Percentiles rank a stretch among this genome's conserved stretches.
phyloP scores from a whole-genome alignment of 2,888 invertebrate species.

The Caenorhabditis japonica region DNA sequence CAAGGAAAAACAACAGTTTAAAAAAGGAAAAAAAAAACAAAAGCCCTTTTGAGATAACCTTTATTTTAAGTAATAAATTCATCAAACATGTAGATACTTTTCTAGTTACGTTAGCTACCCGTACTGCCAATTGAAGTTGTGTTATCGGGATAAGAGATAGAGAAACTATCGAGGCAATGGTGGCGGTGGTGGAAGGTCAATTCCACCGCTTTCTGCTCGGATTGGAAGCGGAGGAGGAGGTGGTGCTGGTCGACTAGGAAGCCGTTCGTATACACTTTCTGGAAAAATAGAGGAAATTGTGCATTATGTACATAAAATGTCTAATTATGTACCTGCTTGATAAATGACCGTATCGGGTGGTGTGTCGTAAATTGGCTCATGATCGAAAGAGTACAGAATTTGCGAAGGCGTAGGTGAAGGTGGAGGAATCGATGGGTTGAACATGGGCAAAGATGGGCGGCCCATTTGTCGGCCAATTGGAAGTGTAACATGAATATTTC shows the following conservation, averaged over 20 bases:
- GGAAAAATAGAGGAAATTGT: neutral
- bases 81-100: no score
- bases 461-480: slow-evolving; percentile 64
- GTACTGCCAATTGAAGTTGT: slow-evolving; percentile 18
- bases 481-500: slow-evolving; percentile 71
- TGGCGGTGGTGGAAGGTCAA: slow-evolving; percentile 40
- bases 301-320: neutral
- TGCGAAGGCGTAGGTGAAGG: slow-evolving; percentile 69
- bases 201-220: slow-evolving; percentile 41
- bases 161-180: slow-evolving; percentile 23
- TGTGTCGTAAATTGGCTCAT: slow-evolving; percentile 72
- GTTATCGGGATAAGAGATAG: slow-evolving; percentile 19
- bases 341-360: slow-evolving; percentile 63
- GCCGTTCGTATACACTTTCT: slow-evolving; percentile 56
- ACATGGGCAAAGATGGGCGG: slow-evolving; percentile 59
- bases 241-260: slow-evolving; percentile 52
- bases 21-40: no score
- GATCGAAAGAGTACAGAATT: slow-evolving; percentile 71
- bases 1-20: no score
- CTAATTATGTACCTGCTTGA: slow-evolving; percentile 14
- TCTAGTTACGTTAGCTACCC: no score
- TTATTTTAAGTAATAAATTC: no score
- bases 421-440: slow-evolving; percentile 49
- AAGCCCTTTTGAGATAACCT: no score
- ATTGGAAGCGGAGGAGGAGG: slow-evolving; percentile 53